These are phyloP conservation scores for Ptychadena robeensis DNA, from an alignment of 2,797 vertebrate genomes.

Conservation along the genomic window DNA sequence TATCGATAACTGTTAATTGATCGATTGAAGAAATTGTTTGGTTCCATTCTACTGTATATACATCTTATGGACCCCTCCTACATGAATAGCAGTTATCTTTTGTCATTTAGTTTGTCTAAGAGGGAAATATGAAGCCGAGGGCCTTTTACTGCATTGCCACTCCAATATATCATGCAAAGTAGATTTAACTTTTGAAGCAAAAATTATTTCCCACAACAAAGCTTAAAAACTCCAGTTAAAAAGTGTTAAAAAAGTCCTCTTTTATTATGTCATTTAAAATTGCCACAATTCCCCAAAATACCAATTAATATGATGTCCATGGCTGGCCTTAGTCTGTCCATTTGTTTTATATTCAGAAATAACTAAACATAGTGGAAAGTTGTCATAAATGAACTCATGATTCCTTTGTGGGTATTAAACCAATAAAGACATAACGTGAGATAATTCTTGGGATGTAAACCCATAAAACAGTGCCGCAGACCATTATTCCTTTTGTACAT, in stretches of 20 bases:
- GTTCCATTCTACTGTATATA: neutral
- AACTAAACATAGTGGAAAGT: constrained; percentile 1
- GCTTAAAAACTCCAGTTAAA: neutral
- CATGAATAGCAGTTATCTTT: constrained; percentile 18
- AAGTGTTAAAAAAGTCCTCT: neutral
- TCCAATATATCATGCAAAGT: constrained; percentile 37
- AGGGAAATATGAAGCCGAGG: constrained; percentile 43
- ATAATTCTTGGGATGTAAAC: constrained; percentile 23
- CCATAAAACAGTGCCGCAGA: too few relatives aligned
- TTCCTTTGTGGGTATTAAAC: constrained; percentile 9
- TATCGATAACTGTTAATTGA: too few relatives aligned
- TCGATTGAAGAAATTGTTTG: too few relatives aligned
- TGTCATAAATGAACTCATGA: neutral
- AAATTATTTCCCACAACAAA: neutral
- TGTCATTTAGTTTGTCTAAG: constrained; percentile 14
- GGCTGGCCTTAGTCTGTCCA: neutral
- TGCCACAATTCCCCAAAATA: neutral
- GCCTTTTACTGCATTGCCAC: constrained; percentile 43
- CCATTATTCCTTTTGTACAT: constrained; percentile 22
- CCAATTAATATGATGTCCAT: constrained; percentile 13
- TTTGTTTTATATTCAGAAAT: constrained; percentile 4
- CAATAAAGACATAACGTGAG: constrained; percentile 48
- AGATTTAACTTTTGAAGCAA: constrained; percentile 28
- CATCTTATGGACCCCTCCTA: neutral
- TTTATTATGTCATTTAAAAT: constrained; percentile 26